Percentiles rank a stretch among this genome's conserved stretches.
These are phyloP conservation scores for Nyctibius bracteatus DNA, from an alignment of 2,113 vertebrate genomes.

Conservation along the genomic window DNA sequence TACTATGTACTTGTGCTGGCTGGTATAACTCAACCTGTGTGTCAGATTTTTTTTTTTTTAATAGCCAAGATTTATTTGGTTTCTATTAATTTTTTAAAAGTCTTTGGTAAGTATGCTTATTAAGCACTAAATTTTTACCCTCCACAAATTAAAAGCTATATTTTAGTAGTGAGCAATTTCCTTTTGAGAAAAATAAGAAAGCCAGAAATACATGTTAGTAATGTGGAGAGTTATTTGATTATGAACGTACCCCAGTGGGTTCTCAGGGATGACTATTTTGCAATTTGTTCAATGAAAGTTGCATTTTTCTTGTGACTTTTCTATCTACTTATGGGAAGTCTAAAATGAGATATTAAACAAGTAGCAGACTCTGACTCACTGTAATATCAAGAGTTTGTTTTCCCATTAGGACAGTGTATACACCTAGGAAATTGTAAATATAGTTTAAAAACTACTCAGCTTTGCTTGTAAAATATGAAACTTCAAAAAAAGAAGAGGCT, in stretches of 20 bases:
- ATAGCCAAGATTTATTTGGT: conserved; percentile 73
- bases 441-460: not conserved
- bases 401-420: not conserved
- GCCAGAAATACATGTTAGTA: not conserved
- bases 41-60: conserved; percentile 59
- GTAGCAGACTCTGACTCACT: not conserved
- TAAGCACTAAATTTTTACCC: conserved; percentile 65
- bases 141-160: conserved; percentile 69
- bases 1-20: conserved; percentile 65
- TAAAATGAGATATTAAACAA: not conserved
- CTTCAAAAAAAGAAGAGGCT: not conserved
- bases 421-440: not conserved
- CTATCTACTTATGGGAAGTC: conserved; percentile 9
- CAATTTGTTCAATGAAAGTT: conserved; percentile 32
- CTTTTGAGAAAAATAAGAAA: conserved; percentile 30
- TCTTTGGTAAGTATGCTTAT: conserved; percentile 60
- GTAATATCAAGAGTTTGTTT: not conserved
- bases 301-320: conserved; percentile 34
- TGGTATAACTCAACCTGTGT: conserved; percentile 74
- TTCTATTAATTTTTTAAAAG: conserved; percentile 72
- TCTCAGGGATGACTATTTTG: conserved; percentile 7
- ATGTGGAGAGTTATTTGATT: not conserved
- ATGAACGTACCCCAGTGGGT: not conserved
- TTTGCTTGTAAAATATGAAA: conserved; percentile 24
- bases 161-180: conserved; percentile 55